phyloP scores from a whole-genome alignment of 2,113 vertebrate species.

The Paracanthobrama guichenoti region DNA sequence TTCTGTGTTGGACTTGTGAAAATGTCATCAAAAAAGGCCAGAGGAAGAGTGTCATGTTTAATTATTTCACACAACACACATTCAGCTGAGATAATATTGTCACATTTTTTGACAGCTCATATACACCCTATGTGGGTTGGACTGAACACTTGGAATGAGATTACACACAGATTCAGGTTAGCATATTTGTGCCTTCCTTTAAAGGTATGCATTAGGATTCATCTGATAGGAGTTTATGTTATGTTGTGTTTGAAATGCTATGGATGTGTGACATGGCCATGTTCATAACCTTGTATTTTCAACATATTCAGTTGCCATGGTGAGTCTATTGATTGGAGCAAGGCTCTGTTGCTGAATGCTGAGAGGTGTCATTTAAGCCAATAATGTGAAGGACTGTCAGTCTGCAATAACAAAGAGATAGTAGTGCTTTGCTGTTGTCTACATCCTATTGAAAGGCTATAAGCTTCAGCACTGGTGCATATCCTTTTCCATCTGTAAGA shows the following conservation, averaged over 20 bases:
- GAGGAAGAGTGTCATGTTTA: not conserved
- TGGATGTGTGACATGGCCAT: slow-evolving; percentile 32
- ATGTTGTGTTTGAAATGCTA: slow-evolving; percentile 28
- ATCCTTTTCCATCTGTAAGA: not conserved
- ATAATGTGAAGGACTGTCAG: slow-evolving; percentile 37
- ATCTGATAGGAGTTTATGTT: slow-evolving; percentile 10
- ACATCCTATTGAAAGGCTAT: slow-evolving; percentile 7
- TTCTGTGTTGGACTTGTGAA: not conserved
- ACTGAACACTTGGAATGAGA: not conserved
- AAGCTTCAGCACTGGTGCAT: not conserved
- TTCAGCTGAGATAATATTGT: not conserved
- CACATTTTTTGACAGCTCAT: not conserved
- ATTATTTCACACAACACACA: slow-evolving; percentile 17
- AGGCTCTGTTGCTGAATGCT: slow-evolving; percentile 37
- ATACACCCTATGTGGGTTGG: not conserved
- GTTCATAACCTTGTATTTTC: slow-evolving; percentile 44
- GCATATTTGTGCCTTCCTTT: slow-evolving; percentile 19
- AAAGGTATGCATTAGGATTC: slow-evolving; percentile 40
- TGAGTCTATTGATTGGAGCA: slow-evolving; percentile 44
- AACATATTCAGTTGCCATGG: slow-evolving; percentile 54
- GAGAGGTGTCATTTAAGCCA: slow-evolving; percentile 51
- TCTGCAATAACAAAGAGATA: slow-evolving; percentile 37
- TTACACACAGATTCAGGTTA: not conserved
- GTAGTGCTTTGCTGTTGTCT: not conserved
- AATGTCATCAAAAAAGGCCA: slow-evolving; percentile 14